phyloP scores from a whole-genome alignment of 2,797 vertebrate species.

The Labeo calbasu region DNA sequence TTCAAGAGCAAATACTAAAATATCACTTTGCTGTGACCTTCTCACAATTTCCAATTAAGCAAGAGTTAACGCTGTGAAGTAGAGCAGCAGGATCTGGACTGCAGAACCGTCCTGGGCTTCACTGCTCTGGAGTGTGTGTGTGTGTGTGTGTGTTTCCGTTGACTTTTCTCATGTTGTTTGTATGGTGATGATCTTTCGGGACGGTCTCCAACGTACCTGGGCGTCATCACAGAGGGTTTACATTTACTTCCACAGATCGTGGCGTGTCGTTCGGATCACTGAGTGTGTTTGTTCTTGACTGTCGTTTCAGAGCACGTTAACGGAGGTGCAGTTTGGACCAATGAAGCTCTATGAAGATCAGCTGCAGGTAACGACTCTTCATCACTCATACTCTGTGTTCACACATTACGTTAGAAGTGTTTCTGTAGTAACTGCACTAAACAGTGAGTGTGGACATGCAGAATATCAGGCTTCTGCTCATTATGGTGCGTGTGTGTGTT shows the following conservation, averaged over 20 bases:
- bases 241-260: not conserved
- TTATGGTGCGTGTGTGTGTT: not conserved
- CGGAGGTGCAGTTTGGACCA: constrained; percentile 96
- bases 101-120: no score
- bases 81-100: no score
- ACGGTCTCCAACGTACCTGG: constrained; percentile 73
- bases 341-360: constrained; percentile 97
- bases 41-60: no score
- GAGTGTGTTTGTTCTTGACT: constrained; percentile 46
- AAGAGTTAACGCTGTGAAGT: no score
- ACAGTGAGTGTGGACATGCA: not conserved
- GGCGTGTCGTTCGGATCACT: not conserved
- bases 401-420: not conserved
- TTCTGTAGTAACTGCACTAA: constrained; percentile 1
- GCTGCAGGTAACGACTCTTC: constrained; percentile 88
- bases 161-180: not conserved
- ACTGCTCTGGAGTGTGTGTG: no score
- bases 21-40: no score
- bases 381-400: not conserved
- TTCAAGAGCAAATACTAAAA: no score
- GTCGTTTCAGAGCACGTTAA: constrained; percentile 85
- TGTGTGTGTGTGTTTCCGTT: not conserved
- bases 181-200: constrained; percentile 57
- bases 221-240: constrained; percentile 71
- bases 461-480: not conserved